Base-by-base conservation (phyloP, 2,888 invertebrate species). In the Lampropteryx suffumata region DNA sequence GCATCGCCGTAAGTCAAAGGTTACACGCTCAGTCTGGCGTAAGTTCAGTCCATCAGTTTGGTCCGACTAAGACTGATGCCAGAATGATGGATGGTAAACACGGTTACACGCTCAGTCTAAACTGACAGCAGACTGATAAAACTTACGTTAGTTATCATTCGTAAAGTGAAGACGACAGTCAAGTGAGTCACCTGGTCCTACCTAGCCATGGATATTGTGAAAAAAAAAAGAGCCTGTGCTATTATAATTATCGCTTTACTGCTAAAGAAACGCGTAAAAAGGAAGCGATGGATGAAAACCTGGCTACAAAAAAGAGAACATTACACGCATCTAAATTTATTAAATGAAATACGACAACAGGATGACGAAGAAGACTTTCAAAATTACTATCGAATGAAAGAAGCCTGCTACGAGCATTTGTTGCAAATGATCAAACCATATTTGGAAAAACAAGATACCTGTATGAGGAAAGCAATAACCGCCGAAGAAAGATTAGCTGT, bases 251-350 rank as follows among this genome's bases (percentile, higher is more conserved):
- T 53, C 40, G 53, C 44, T 40, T 44, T 48, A 36, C 41, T 49
- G 44, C 44, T 48, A 32, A 49, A 53, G 44, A 53, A 53, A 44
- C 53, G 53, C 44, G 53, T 53, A 48, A 53, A 54, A 50, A 54
- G 50, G 34, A 50, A 54, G 50, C 49, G 42, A 46, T 43, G 43
- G 40, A 40, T 40, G 30, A 40, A 21, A 30, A 40, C 17, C 11
- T 40, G 40, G 40, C 29, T 13, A 39, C 28, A 39, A 32, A 21
- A 17, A 17, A 14, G 33, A 33, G 33, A 33, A 17, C 14, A 35
- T 29, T 49, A 49, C 30, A 49, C 48, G 32, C 47, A 47, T 47
- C 39, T 47, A 24, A 47, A 47, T 34, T 47, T 47, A 34, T 47
- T 47, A 29, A 34, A 39, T 40, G 40, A 47, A 40, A 40, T 47